Evolutionary conservation across 2,888 invertebrate species (phyloP).

Genomic region (Psylliodes chrysocephalus): DNA sequence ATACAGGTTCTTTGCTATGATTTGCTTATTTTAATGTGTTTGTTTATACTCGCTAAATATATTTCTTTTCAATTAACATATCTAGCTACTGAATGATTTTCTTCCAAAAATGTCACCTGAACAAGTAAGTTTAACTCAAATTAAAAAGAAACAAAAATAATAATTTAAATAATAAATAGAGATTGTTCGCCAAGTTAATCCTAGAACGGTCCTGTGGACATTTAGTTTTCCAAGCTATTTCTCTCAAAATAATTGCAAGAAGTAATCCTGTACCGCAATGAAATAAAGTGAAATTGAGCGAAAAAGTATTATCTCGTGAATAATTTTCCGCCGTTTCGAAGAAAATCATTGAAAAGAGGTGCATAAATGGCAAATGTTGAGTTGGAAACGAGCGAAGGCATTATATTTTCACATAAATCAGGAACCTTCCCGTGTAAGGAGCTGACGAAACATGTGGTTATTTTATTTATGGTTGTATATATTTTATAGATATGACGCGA

Average conservation of each 20-base stretch:
- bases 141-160: too few relatives aligned
- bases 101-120: too few relatives aligned
- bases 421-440: background rate
- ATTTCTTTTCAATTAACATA: too few relatives aligned
- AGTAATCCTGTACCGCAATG: slow-evolving; percentile 15
- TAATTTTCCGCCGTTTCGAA: slow-evolving; percentile 15
- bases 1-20: too few relatives aligned
- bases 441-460: slow-evolving; percentile 10
- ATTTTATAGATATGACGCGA: background rate
- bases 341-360: slow-evolving; percentile 6
- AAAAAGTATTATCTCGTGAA: slow-evolving; percentile 26
- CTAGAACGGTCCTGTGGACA: background rate
- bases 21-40: too few relatives aligned
- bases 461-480: slow-evolving; percentile 4
- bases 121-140: too few relatives aligned
- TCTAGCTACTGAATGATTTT: too few relatives aligned
- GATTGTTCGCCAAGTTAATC: too few relatives aligned
- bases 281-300: slow-evolving; percentile 25
- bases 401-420: slow-evolving; percentile 11
- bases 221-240: slow-evolving; percentile 10
- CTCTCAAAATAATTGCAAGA: slow-evolving; percentile 8
- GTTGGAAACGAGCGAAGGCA: background rate
- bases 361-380: slow-evolving; percentile 9
- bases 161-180: too few relatives aligned
- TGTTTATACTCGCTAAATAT: too few relatives aligned